Evolutionary conservation across 2,113 vertebrate species (phyloP).

Genomic region (Dendropsophus ebraccatus): DNA sequence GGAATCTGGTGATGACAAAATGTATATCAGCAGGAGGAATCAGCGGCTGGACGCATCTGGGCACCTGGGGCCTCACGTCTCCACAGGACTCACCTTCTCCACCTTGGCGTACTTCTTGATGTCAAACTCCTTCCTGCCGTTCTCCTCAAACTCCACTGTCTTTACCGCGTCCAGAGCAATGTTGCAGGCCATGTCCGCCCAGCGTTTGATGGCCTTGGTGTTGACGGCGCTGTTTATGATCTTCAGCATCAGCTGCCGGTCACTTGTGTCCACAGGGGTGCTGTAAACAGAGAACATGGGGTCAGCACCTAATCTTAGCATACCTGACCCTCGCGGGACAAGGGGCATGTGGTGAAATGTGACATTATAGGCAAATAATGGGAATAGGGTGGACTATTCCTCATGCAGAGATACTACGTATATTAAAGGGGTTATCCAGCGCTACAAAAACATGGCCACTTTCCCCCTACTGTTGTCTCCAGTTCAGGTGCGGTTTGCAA

Average conservation of each 20-base stretch:
- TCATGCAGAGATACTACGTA: no score
- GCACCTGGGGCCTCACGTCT: not conserved
- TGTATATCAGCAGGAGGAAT: not conserved
- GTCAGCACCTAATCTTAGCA: not conserved
- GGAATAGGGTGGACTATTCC: no score
- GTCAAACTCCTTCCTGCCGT: conserved; percentile 92
- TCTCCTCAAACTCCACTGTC: conserved; percentile 90
- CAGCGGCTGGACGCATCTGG: not conserved
- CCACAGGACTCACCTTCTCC: conserved; percentile 81
- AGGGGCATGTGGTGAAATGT: no score
- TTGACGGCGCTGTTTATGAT: conserved; percentile 90
- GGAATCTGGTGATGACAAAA: conserved; percentile 78
- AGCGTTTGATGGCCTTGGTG: conserved; percentile 83
- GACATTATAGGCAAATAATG: no score
- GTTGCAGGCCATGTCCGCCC: conserved; percentile 83
- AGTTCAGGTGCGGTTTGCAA: no score
- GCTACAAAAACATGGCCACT: no score
- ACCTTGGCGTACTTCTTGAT: conserved; percentile 97
- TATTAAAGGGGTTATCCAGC: no score
- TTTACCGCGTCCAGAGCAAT: conserved; percentile 88
- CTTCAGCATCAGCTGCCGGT: conserved; percentile 89
- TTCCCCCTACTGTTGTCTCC: no score
- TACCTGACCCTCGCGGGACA: no score
- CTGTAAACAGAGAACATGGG: conserved; percentile 64
- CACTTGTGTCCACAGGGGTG: conserved; percentile 83